Percentiles rank a stretch among this genome's conserved stretches.
These are phyloP conservation scores for Vulpes lagopus DNA, from an alignment of 2,113 vertebrate species.

Conservation along the genomic window DNA sequence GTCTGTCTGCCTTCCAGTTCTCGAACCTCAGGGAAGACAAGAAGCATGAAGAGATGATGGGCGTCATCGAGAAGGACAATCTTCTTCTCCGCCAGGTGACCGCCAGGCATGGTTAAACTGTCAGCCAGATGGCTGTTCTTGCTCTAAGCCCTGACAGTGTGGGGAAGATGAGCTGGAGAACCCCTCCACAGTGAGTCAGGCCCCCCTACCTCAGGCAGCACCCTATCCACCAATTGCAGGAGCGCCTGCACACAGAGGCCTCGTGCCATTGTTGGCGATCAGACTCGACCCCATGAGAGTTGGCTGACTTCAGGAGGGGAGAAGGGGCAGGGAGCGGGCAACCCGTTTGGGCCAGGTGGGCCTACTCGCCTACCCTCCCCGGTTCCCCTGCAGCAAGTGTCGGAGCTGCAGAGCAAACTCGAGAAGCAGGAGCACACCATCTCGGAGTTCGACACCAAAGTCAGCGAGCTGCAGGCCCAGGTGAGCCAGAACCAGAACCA, in stretches of 20 bases:
- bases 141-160: accelerated
- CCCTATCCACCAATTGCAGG: accelerated
- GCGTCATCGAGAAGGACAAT: conserved; percentile 80
- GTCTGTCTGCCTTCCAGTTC: conserved; percentile 77
- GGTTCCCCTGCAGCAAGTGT: conserved; percentile 73
- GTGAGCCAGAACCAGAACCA: neutral
- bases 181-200: accelerated
- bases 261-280: neutral
- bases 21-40: conserved; percentile 83
- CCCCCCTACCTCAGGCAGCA: neutral
- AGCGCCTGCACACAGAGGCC: accelerated
- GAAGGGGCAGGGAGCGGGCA: accelerated
- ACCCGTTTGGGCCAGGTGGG: accelerated
- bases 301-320: neutral
- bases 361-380: neutral
- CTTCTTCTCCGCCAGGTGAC: conserved; percentile 83
- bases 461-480: conserved; percentile 75
- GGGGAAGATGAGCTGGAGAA: accelerated
- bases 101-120: neutral
- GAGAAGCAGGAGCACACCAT: neutral
- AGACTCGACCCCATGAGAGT: accelerated
- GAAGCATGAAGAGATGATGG: conserved; percentile 74
- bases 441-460: neutral
- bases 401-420: conserved; percentile 75
- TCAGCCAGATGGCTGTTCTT: no score